Conservation (phyloP, 1,140 invertebrate species). For the Drosophila tristis region DNA sequence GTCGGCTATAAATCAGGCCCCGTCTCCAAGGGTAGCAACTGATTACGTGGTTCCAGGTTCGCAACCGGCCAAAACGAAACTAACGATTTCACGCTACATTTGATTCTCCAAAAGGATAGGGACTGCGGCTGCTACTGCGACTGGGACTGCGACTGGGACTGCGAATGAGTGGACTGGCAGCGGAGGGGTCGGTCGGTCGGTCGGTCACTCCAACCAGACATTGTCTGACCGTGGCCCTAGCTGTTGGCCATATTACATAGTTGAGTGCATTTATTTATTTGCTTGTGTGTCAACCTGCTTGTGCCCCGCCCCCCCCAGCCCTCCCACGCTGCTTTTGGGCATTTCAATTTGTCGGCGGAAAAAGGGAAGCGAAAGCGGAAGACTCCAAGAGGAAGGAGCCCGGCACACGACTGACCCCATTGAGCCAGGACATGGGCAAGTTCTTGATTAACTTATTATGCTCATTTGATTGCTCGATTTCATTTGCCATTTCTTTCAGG, state of each 20-base stretch:
- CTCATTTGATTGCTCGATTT: slow-evolving; percentile 82
- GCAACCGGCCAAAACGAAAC: slow-evolving; percentile 61
- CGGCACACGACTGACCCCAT: slow-evolving; percentile 26
- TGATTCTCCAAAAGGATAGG: slow-evolving; percentile 60
- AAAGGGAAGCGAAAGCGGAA: not conserved
- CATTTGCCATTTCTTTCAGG: slow-evolving; percentile 63
- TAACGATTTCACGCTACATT: slow-evolving; percentile 81
- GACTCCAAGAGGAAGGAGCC: slow-evolving; percentile 3
- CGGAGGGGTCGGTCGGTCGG: slow-evolving; percentile 35
- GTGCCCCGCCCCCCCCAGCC: slow-evolving; percentile 20
- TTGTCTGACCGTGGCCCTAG: slow-evolving; percentile 7
- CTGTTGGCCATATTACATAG: slow-evolving; percentile 77
- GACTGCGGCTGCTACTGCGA: slow-evolving; percentile 40
- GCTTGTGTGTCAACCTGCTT: slow-evolving; percentile 80
- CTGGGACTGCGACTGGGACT: not conserved
- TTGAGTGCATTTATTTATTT: slow-evolving; percentile 83
- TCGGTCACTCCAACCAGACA: slow-evolving; percentile 27
- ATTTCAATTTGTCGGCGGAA: slow-evolving; percentile 25
- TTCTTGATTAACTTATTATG: slow-evolving; percentile 82
- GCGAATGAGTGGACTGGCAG: too few relatives aligned
- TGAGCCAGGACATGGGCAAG: slow-evolving; percentile 55
- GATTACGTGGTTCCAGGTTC: slow-evolving; percentile 50
- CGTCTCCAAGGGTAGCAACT: slow-evolving; percentile 7
- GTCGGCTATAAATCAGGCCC: slow-evolving; percentile 60
- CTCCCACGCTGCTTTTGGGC: slow-evolving; percentile 10